Percentiles rank a stretch among this genome's conserved stretches.
Evolutionary conservation across 2,888 invertebrate species (phyloP).

Genomic region (Trichacis sp.): DNA sequence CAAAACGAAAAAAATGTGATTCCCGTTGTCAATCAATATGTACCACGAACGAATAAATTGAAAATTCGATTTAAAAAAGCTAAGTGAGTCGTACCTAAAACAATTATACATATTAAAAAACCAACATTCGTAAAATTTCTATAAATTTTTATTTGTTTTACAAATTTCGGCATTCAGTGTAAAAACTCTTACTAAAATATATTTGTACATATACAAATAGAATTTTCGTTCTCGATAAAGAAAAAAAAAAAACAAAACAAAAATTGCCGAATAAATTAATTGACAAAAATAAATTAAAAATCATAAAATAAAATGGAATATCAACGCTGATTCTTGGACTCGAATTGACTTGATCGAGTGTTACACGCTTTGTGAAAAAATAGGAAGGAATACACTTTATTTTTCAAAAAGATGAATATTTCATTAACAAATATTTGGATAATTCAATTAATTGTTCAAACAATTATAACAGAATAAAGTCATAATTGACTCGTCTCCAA

Average conservation of each 20-base stretch:
- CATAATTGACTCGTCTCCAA: background rate
- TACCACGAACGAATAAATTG: constrained; percentile 10
- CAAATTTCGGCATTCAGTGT: background rate
- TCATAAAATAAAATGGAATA: too few species aligned
- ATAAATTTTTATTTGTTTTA: background rate
- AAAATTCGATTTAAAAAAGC: background rate
- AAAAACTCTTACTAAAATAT: background rate
- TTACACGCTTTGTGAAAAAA: too few species aligned
- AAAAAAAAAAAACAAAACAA: background rate
- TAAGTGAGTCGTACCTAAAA: too few species aligned
- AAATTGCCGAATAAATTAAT: background rate
- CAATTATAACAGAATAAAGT: too few species aligned
- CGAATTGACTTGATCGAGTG: too few species aligned
- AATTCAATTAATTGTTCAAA: background rate
- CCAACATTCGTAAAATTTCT: background rate
- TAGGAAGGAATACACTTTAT: too few species aligned
- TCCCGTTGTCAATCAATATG: constrained; percentile 17
- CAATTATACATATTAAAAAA: too few species aligned
- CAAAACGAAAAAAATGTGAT: constrained; percentile 25
- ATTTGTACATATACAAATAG: background rate
- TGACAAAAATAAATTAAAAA: too few species aligned
- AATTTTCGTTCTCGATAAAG: background rate
- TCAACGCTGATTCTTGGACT: too few species aligned
- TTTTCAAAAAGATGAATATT: background rate
- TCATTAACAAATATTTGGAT: background rate